Base-by-base conservation (phyloP, 1,140 invertebrate species). In the Drosophila subpulchrella region DNA sequence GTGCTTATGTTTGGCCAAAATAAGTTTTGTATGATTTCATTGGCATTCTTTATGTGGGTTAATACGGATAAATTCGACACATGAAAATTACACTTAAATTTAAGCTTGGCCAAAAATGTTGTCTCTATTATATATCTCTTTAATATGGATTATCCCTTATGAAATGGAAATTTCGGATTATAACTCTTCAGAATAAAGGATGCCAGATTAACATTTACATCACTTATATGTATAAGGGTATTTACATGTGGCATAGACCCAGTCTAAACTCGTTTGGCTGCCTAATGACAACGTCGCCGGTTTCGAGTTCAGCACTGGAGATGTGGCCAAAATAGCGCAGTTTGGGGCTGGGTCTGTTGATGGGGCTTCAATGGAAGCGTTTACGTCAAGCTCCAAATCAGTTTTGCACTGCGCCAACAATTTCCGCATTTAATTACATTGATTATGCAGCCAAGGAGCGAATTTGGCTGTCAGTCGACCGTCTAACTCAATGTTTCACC, bases 371-470 rank as follows among this genome's bases (percentile, higher is more conserved):
- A 75, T 75, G 71, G 34, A 75, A 75, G 71, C 51, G 72, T 75
- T 77, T 44, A 77, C 71, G 54, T 62, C 48, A 59, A 76, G 66
- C 50, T 46, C 51, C 62, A 77, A 84, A 80, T 84, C 76, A 68
- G 75, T 77, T 84, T 78, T 83, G 47, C 48, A 62, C 24, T 63
- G 76, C 76, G 51, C 65, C 56, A 75, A 68, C 78, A 78, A 88
- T 77, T 86, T 88, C 75, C 75, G 71, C 79, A 76, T 88, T 80
- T 86, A 79, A 88, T 88, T 88, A 82, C 71, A 68, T 81, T 86
- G 78, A 86, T 85, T 78, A 86, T 65, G 75, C 65, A 70, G 44
- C 65, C 56, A 53, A 77, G 38, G 46, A 39, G 56, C 20, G 27
- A 55, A 58, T 53, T 42, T 32, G 34, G 42, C 20, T 32, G 38